Conservation (phyloP, 2,797 vertebrate genomes). For the Natrix natrix region DNA sequence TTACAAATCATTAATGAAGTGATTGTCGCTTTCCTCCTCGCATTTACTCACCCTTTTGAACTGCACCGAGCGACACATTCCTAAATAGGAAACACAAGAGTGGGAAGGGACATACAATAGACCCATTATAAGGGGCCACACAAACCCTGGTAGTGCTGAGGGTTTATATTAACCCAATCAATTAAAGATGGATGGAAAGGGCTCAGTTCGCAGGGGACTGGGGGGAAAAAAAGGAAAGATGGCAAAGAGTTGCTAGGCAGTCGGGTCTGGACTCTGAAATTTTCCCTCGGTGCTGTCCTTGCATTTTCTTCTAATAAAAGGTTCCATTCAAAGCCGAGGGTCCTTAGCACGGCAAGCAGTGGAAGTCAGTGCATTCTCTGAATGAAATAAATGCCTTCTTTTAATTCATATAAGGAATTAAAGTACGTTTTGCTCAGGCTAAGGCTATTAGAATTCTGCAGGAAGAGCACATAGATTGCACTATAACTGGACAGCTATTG, state of each 20-base stretch:
- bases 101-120: constrained; percentile 67
- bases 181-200: constrained; percentile 69
- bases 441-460: constrained; percentile 67
- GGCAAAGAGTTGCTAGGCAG: constrained; percentile 74
- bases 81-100: constrained; percentile 67
- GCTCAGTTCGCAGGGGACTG: constrained; percentile 65
- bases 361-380: constrained; percentile 74
- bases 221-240: constrained; percentile 53
- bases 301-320: constrained; percentile 77
- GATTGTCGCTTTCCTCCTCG: constrained; percentile 63
- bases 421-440: constrained; percentile 66
- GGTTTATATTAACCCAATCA: constrained; percentile 76
- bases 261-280: constrained; percentile 63
- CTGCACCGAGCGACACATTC: constrained; percentile 66
- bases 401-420: constrained; percentile 68
- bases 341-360: constrained; percentile 56
- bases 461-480: constrained; percentile 73
- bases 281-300: constrained; percentile 60
- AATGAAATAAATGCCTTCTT: constrained; percentile 75
- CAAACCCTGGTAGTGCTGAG: constrained; percentile 64
- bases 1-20: constrained; percentile 77
- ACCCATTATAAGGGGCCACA: constrained; percentile 69
- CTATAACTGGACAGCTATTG: constrained; percentile 73
- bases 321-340: constrained; percentile 71
- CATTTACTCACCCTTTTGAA: constrained; percentile 72